Conservation (phyloP, 2,797 vertebrate species). For the Corythornis leucogaster region DNA sequence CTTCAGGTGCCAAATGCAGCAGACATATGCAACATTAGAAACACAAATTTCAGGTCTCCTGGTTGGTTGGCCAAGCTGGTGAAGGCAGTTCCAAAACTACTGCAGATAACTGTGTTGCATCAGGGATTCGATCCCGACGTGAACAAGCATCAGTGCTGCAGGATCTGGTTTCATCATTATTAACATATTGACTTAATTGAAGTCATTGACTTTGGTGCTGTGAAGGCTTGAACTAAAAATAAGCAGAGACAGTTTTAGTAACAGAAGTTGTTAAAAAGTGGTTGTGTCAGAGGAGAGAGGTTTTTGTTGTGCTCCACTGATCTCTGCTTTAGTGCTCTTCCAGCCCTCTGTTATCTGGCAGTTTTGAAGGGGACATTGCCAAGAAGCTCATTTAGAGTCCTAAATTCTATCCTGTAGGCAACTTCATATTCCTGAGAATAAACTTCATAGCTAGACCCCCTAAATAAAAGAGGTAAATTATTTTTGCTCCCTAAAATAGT, state of each 20-base stretch:
- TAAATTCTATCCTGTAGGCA: slow-evolving; percentile 13
- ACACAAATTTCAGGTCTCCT: background rate
- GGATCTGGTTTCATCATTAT: background rate
- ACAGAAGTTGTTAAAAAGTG: background rate
- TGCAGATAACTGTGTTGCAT: background rate
- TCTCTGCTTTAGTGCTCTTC: slow-evolving; percentile 3
- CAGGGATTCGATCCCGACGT: background rate
- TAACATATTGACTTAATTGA: background rate
- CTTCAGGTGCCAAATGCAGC: background rate
- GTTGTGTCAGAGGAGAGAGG: background rate
- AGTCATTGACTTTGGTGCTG: background rate
- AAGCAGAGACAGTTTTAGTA: background rate
- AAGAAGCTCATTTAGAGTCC: slow-evolving; percentile 22
- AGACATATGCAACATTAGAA: background rate
- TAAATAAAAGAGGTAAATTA: slow-evolving; percentile 17
- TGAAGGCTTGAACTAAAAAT: slow-evolving; percentile 7
- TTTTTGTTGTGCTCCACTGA: slow-evolving; percentile 3
- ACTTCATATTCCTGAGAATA: slow-evolving; percentile 4
- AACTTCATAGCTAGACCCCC: background rate
- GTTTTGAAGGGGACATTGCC: background rate
- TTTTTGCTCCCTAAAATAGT: background rate
- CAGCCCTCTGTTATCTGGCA: slow-evolving; percentile 3
- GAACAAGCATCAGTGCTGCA: background rate
- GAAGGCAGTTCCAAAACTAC: background rate
- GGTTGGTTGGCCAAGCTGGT: background rate